These are phyloP conservation scores for Anguilla anguilla DNA, from an alignment of 2,797 vertebrate genomes.

Conservation along the genomic window DNA sequence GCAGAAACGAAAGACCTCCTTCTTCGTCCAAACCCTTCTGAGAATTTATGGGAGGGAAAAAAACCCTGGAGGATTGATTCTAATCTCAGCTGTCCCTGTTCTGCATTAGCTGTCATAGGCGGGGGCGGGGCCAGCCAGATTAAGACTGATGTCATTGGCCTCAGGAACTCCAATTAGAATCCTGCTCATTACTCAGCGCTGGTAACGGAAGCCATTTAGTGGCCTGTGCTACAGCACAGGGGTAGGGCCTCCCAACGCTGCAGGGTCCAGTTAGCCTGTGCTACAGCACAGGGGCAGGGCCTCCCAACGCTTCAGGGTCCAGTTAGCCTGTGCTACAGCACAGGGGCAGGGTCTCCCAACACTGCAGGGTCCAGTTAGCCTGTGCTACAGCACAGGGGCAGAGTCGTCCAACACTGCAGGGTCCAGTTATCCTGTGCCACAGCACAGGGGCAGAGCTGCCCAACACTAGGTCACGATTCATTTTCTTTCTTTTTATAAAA, in stretches of 20 bases:
- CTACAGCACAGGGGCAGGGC: slow-evolving; percentile 56
- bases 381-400: slow-evolving; percentile 54
- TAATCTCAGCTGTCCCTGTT: slow-evolving; percentile 73
- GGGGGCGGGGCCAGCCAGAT: slow-evolving; percentile 70
- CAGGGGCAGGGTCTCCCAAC: slow-evolving; percentile 76
- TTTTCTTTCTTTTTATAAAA: slow-evolving; percentile 46
- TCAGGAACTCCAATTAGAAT: slow-evolving; percentile 84
- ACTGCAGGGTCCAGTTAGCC: no score
- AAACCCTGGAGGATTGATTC: slow-evolving; percentile 63
- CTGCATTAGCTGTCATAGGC: slow-evolving; percentile 76
- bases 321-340: slow-evolving; percentile 72
- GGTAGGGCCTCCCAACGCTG: slow-evolving; percentile 69
- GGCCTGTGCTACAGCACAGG: slow-evolving; percentile 79
- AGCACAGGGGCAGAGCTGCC: slow-evolving; percentile 82
- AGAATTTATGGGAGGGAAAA: slow-evolving; percentile 41
- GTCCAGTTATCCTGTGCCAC: no score
- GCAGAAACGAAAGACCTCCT: slow-evolving; percentile 55
- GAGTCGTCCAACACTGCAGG: neutral
- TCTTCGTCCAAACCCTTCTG: slow-evolving; percentile 53
- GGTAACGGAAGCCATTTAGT: slow-evolving; percentile 84
- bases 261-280: no score
- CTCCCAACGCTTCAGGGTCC: no score
- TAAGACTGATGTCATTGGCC: slow-evolving; percentile 83
- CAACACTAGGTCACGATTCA: slow-evolving; percentile 59
- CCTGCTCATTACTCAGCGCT: slow-evolving; percentile 83